Evolutionary conservation across 2,888 invertebrate species (phyloP).

Genomic region (Lithosia quadra): DNA sequence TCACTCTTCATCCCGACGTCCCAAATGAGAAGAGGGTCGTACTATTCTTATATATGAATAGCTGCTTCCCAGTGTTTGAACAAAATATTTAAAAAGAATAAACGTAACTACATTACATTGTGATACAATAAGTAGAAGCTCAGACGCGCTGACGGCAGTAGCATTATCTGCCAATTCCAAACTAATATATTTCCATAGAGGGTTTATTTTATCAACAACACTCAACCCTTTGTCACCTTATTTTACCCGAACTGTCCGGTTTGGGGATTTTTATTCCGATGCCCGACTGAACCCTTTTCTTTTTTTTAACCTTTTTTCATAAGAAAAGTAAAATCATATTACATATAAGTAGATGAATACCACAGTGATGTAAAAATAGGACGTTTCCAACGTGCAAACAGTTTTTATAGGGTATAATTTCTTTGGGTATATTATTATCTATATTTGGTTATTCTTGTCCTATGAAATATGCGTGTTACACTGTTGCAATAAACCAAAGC

Average conservation of each 20-base stretch:
- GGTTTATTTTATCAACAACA: conserved; percentile 22
- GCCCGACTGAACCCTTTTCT: neutral
- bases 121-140: neutral
- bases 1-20: neutral
- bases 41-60: neutral
- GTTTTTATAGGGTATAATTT: neutral
- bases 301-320: neutral
- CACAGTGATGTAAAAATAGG: neutral
- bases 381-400: neutral
- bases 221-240: conserved; percentile 8
- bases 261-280: neutral
- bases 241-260: conserved; percentile 5
- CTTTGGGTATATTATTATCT: no score
- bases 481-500: neutral
- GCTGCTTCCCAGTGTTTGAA: neutral
- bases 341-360: neutral
- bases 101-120: neutral
- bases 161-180: conserved; percentile 2
- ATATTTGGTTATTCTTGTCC: neutral
- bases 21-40: neutral
- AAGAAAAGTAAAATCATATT: conserved; percentile 1
- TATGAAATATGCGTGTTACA: conserved; percentile 10
- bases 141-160: neutral
- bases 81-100: neutral
- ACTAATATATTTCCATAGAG: conserved; percentile 31